Conservation (phyloP, 2,797 vertebrate species). For the Miichthys miiuy region DNA sequence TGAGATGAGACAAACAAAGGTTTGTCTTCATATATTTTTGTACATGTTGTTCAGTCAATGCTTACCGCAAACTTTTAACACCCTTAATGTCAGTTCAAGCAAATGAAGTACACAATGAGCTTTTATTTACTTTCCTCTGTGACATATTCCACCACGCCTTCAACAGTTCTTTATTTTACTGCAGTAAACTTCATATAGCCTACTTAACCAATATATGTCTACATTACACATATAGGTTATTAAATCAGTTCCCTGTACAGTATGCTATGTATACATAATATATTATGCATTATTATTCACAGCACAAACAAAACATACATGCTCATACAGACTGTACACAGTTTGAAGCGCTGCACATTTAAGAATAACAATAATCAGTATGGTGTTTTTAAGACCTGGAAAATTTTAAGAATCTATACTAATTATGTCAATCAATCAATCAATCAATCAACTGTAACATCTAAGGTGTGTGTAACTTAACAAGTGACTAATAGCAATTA, state of each 20-base stretch:
- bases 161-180: background rate
- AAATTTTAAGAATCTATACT: background rate
- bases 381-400: slow-evolving; percentile 4
- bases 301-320: too few relatives aligned
- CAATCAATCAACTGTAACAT: slow-evolving; percentile 18
- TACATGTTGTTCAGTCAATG: background rate
- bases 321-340: background rate
- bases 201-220: background rate
- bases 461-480: slow-evolving; percentile 40
- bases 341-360: background rate
- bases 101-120: background rate
- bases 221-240: background rate
- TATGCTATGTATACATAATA: background rate
- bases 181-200: background rate
- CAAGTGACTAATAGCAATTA: slow-evolving; percentile 57
- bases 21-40: background rate
- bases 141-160: background rate
- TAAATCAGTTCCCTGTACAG: background rate
- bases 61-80: background rate
- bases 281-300: background rate
- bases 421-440: slow-evolving; percentile 28
- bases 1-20: background rate
- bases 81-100: background rate
- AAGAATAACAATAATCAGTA: background rate
- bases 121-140: background rate